Evolutionary conservation across 1,140 invertebrate genomes (phyloP).

Genomic region (Leptinotarsa lineolata): DNA sequence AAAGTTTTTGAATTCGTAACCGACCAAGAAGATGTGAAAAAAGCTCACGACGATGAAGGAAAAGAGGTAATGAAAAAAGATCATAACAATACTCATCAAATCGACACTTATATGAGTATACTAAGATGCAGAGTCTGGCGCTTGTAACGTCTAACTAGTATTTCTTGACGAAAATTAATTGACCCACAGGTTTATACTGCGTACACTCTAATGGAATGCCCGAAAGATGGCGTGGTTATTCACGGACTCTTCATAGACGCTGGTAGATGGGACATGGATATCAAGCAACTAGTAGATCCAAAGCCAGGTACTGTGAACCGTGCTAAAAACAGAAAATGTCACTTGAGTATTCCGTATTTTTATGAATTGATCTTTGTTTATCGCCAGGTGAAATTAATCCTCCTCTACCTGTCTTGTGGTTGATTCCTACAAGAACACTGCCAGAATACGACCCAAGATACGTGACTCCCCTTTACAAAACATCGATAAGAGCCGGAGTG

Average conservation of each 20-base stretch:
- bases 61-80: conserved; percentile 49
- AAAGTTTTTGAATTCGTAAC: conserved; percentile 61
- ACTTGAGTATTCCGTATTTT: neutral
- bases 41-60: conserved; percentile 55
- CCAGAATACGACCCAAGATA: conserved; percentile 69
- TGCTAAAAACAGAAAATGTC: neutral
- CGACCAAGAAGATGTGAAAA: conserved; percentile 70
- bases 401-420: conserved; percentile 73
- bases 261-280: conserved; percentile 74
- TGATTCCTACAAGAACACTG: conserved; percentile 69
- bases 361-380: conserved; percentile 31
- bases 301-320: conserved; percentile 61
- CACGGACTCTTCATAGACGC: conserved; percentile 89
- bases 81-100: too few relatives aligned
- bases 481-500: conserved; percentile 77
- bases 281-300: conserved; percentile 72
- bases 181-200: conserved; percentile 45
- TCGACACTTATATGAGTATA: too few relatives aligned
- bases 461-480: conserved; percentile 82
- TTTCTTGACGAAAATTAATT: too few relatives aligned
- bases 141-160: too few relatives aligned
- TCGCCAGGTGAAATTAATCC: conserved; percentile 73
- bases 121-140: too few relatives aligned
- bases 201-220: conserved; percentile 64
- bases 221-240: conserved; percentile 76